phyloP scores from a whole-genome alignment of 2,113 vertebrate genomes.

The Aplodontia rufa region DNA sequence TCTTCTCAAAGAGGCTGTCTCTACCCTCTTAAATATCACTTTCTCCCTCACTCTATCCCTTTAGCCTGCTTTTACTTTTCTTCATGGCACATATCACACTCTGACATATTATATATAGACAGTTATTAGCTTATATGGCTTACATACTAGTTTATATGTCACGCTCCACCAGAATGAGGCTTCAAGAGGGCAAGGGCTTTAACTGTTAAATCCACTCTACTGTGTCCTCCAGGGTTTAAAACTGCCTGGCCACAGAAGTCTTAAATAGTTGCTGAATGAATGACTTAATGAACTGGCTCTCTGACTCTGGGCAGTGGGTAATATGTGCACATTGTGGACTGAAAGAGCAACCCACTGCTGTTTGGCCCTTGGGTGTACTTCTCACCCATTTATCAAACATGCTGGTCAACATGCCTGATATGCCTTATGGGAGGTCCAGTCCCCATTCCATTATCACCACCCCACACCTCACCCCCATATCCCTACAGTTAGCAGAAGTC shows the following conservation, averaged over 20 bases:
- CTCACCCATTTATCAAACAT: not conserved
- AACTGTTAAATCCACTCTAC: not conserved
- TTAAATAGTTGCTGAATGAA: constrained; percentile 8
- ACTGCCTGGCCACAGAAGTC: not conserved
- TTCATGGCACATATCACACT: not conserved
- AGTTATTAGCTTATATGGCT: not conserved
- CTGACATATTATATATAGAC: not conserved
- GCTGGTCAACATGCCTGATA: not conserved
- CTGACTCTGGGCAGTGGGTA: not conserved
- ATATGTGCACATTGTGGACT: not conserved
- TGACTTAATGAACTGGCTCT: constrained; percentile 3
- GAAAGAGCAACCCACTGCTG: not conserved
- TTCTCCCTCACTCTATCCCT: not conserved
- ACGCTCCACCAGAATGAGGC: not conserved
- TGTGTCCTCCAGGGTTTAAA: not conserved
- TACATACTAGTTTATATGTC: not conserved
- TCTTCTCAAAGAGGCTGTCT: not conserved
- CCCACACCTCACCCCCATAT: not conserved
- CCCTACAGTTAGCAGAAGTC: not conserved
- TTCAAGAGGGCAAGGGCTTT: not conserved
- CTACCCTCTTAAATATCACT: not conserved
- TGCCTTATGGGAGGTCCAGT: not conserved
- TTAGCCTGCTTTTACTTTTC: not conserved
- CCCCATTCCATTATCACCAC: not conserved
- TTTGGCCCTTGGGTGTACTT: not conserved